Percentiles rank a stretch among this genome's conserved stretches.
Conservation (phyloP, 2,113 vertebrate species). For the Aptenodytes patagonicus region DNA sequence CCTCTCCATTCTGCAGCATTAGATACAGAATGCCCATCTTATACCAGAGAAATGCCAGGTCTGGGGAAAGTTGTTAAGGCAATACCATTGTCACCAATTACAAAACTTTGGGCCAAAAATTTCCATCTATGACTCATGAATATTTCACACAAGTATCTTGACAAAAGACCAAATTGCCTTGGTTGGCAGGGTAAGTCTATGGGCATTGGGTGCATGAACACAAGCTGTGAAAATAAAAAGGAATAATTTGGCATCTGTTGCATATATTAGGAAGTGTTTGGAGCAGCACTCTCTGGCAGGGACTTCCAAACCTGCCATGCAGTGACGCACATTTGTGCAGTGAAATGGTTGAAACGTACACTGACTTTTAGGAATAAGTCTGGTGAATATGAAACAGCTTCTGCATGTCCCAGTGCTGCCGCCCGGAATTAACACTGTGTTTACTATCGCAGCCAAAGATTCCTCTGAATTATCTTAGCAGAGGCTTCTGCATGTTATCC, state of each 20-base stretch:
- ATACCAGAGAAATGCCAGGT: not conserved
- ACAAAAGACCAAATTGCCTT: constrained; percentile 47
- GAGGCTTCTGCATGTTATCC: not conserved
- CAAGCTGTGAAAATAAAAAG: constrained; percentile 65
- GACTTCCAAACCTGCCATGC: not conserved
- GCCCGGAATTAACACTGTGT: not conserved
- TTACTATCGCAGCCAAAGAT: not conserved
- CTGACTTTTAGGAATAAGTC: constrained; percentile 6
- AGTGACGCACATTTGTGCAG: constrained; percentile 14
- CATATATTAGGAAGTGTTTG: constrained; percentile 18
- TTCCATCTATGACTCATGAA: constrained; percentile 9
- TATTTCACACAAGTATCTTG: constrained; percentile 31
- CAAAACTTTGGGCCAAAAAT: not conserved
- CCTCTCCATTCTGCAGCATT: not conserved
- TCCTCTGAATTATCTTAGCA: not conserved
- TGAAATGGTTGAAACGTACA: not conserved
- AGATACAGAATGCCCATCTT: not conserved
- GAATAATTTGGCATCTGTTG: constrained; percentile 53
- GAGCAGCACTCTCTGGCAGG: constrained; percentile 19
- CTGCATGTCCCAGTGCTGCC: not conserved
- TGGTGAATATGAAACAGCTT: constrained; percentile 38
- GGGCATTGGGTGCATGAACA: constrained; percentile 43
- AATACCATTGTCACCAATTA: not conserved
- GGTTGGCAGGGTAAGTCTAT: constrained; percentile 20
- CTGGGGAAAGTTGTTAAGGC: not conserved